These are phyloP conservation scores for Zalophus californianus DNA, from an alignment of 2,797 vertebrate genomes.

Conservation along the genomic window DNA sequence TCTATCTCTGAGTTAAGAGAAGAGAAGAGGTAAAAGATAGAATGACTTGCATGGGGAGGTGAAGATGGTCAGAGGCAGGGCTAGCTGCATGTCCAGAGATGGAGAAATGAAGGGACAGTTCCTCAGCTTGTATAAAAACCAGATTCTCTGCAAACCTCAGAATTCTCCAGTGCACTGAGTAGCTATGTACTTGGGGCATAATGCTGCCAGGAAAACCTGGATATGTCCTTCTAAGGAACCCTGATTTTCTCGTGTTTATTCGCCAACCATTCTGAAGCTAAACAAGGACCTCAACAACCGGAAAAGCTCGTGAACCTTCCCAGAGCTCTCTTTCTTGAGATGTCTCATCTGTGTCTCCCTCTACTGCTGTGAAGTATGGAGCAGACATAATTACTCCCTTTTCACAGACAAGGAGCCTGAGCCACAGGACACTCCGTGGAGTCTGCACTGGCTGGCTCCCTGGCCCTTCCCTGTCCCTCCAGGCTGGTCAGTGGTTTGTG, in stretches of 20 bases:
- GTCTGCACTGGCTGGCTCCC: background rate
- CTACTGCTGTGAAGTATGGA: background rate
- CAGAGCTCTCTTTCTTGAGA: background rate
- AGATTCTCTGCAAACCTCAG: background rate
- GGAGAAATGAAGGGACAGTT: background rate
- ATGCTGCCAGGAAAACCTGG: background rate
- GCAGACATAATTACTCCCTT: background rate
- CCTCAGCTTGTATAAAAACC: background rate
- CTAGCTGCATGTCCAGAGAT: background rate
- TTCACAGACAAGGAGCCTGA: background rate
- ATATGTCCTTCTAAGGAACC: background rate
- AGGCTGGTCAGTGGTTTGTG: background rate
- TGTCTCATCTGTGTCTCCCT: too few relatives aligned
- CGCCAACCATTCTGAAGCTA: background rate
- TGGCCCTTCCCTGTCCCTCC: background rate
- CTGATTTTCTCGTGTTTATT: background rate
- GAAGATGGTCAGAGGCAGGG: background rate
- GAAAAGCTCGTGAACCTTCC: background rate
- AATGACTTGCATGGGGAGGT: background rate
- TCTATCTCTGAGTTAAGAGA: background rate
- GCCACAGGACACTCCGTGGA: background rate
- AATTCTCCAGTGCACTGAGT: too few relatives aligned
- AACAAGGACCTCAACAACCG: background rate
- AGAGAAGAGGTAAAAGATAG: background rate
- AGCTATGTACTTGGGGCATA: rapidly evolving